phyloP scores from a whole-genome alignment of 2,113 vertebrate genomes.

The Phylloscopus trochilus region DNA sequence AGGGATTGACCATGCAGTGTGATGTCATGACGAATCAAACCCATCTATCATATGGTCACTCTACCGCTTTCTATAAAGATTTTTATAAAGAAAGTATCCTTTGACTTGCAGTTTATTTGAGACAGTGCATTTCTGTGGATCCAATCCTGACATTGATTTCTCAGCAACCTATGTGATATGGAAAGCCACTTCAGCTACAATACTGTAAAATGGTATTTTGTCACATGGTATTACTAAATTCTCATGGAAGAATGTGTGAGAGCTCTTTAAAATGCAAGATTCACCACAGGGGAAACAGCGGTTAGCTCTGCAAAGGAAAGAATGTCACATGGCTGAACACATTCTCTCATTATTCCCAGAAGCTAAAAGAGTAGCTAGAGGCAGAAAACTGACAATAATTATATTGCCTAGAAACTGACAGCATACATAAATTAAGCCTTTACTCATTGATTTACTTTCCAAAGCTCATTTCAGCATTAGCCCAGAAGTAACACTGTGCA shows the following conservation, averaged over 20 bases:
- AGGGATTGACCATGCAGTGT: background rate
- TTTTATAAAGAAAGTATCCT: background rate
- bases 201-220: background rate
- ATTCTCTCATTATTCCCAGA: conserved; percentile 56
- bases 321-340: conserved; percentile 49
- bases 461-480: conserved; percentile 52
- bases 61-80: background rate
- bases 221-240: background rate
- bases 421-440: conserved; percentile 54
- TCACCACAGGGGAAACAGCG: background rate
- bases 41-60: background rate
- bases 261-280: conserved; percentile 44
- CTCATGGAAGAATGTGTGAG: background rate
- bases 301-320: conserved; percentile 11
- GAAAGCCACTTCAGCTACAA: background rate
- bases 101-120: background rate
- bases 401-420: conserved; percentile 56
- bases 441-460: conserved; percentile 38
- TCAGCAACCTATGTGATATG: background rate
- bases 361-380: conserved; percentile 57
- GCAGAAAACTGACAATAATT: conserved; percentile 68
- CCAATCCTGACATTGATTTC: background rate
- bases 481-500: conserved; percentile 13
- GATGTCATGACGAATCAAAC: background rate
- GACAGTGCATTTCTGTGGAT: background rate